These are phyloP conservation scores for Dolomedes plantarius DNA, from an alignment of 2,888 invertebrate species.

Conservation along the genomic window DNA sequence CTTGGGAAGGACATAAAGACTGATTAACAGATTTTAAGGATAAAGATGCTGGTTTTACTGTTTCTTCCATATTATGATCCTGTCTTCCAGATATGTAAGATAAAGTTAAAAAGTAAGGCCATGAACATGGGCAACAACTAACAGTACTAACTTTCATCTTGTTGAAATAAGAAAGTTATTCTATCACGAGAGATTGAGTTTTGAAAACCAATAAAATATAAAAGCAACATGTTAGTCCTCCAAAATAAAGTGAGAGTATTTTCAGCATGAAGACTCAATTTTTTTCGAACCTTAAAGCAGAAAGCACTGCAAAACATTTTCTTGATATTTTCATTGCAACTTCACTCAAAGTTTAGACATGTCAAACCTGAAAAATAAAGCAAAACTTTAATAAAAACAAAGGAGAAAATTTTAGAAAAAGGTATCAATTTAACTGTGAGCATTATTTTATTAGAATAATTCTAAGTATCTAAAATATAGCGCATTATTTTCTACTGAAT, in stretches of 20 bases:
- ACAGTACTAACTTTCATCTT: conserved; percentile 72
- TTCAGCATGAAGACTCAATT: conserved; percentile 60
- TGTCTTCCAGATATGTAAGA: conserved; percentile 72
- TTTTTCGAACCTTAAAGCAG: conserved; percentile 65
- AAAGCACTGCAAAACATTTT: conserved; percentile 60
- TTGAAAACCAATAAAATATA: conserved; percentile 30
- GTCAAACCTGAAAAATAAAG: conserved; percentile 25
- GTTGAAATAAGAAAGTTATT: conserved; percentile 58
- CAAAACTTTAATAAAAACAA: too few relatives aligned
- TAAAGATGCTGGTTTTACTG: conserved; percentile 65
- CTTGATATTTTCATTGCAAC: conserved; percentile 34
- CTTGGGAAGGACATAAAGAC: conserved; percentile 54
- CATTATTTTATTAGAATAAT: too few relatives aligned
- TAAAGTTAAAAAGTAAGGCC: conserved; percentile 71
- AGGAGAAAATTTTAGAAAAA: too few relatives aligned
- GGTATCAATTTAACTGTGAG: too few relatives aligned
- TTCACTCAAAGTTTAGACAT: conserved; percentile 28
- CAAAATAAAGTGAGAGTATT: conserved; percentile 1
- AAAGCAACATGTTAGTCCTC: conserved; percentile 62
- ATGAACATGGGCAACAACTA: conserved; percentile 71
- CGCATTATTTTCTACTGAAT: too few relatives aligned
- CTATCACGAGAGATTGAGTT: conserved; percentile 33
- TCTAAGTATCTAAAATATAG: too few relatives aligned
- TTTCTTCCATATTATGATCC: conserved; percentile 67
- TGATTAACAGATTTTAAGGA: conserved; percentile 54